phyloP scores from a whole-genome alignment of 2,888 invertebrate genomes.

The Drosophila dives region DNA sequence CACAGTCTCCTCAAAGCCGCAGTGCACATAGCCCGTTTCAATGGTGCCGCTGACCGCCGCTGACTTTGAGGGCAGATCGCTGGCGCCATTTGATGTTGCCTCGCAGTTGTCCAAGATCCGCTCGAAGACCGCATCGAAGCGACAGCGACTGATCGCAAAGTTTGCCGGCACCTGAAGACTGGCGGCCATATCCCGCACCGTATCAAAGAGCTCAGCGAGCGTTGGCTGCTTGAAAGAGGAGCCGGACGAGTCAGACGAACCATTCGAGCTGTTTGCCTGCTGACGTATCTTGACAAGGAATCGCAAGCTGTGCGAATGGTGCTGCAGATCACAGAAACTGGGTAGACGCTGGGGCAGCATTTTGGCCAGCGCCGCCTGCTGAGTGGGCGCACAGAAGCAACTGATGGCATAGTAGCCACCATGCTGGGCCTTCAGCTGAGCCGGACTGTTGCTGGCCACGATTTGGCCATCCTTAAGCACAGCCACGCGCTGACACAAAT shows the following conservation, averaged over 20 bases:
- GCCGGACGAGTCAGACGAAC: not conserved
- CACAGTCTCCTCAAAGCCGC: slow-evolving; percentile 81
- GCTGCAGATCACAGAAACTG: slow-evolving; percentile 76
- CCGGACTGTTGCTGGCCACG: slow-evolving; percentile 82
- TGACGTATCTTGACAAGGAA: slow-evolving; percentile 74
- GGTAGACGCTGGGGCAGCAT: slow-evolving; percentile 75
- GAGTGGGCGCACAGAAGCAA: slow-evolving; percentile 80
- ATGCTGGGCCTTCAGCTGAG: slow-evolving; percentile 79
- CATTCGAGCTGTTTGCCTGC: slow-evolving; percentile 7
- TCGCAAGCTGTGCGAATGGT: slow-evolving; percentile 81
- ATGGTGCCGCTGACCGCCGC: slow-evolving; percentile 63
- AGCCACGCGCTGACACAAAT: slow-evolving; percentile 84
- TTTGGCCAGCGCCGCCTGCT: slow-evolving; percentile 73
- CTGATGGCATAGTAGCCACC: slow-evolving; percentile 83
- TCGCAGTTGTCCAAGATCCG: slow-evolving; percentile 80
- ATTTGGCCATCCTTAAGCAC: slow-evolving; percentile 84
- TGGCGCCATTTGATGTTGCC: slow-evolving; percentile 13
- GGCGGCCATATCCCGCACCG: slow-evolving; percentile 48
- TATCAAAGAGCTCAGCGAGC: slow-evolving; percentile 72
- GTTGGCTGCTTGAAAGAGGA: slow-evolving; percentile 49
- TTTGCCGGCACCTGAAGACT: slow-evolving; percentile 60
- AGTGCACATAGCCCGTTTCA: slow-evolving; percentile 80
- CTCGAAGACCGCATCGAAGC: slow-evolving; percentile 84
- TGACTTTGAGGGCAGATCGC: slow-evolving; percentile 60
- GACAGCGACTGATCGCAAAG: slow-evolving; percentile 82